Evolutionary conservation across 2,113 vertebrate genomes (phyloP).

Genomic region (Eudyptes chrysolophus): DNA sequence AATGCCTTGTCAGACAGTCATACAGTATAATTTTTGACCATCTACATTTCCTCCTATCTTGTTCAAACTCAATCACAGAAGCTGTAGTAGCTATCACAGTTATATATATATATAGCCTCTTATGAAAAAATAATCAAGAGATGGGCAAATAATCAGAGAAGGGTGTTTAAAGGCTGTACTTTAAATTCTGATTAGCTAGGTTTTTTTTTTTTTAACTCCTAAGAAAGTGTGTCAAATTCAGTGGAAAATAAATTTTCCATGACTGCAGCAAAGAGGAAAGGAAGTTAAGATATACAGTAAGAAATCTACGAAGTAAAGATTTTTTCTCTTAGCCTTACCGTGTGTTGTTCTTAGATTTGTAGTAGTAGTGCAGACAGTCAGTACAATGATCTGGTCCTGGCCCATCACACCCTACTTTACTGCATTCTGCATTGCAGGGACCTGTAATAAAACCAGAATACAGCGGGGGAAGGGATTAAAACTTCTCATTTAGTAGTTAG

Average conservation of each 20-base stretch:
- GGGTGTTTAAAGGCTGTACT: background rate
- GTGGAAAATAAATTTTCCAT: background rate
- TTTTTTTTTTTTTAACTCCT: background rate
- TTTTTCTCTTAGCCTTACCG: slow-evolving; percentile 72
- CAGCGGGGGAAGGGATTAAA: background rate
- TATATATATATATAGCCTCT: background rate
- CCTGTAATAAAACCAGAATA: slow-evolving; percentile 73
- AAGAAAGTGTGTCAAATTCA: background rate
- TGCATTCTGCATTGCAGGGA: slow-evolving; percentile 93
- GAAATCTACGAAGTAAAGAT: background rate
- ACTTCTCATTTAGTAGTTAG: background rate
- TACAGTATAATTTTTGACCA: background rate
- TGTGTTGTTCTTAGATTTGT: slow-evolving; percentile 98
- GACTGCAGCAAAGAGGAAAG: background rate
- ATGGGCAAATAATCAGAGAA: background rate
- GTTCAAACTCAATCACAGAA: background rate
- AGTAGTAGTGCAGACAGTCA: slow-evolving; percentile 96
- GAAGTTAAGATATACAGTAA: background rate
- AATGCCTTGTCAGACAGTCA: background rate
- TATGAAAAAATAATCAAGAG: background rate
- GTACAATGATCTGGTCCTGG: slow-evolving; percentile 96
- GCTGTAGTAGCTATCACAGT: background rate
- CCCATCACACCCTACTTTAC: slow-evolving; percentile 91
- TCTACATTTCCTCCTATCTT: background rate
- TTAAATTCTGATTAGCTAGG: background rate